phyloP scores from a whole-genome alignment of 2,888 invertebrate genomes.

The Apomyelois bistriatella region DNA sequence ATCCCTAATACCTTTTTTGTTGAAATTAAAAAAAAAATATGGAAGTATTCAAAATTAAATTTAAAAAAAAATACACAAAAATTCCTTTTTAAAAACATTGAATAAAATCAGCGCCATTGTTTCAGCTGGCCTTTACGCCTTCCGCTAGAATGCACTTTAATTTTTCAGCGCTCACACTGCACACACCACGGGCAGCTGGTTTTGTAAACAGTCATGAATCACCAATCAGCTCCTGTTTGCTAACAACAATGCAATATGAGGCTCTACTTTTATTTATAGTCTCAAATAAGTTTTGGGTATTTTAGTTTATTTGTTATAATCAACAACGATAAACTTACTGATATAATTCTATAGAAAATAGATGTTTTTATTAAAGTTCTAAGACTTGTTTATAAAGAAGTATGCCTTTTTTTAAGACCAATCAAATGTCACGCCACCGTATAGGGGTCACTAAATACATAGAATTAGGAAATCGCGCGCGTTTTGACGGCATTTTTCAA shows the following conservation, averaged over 20 bases:
- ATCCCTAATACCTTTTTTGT: no score
- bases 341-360: no score
- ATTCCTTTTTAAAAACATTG: background rate
- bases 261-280: background rate
- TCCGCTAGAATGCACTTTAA: conserved; percentile 16
- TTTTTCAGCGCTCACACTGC: conserved; percentile 16
- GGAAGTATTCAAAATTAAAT: no score
- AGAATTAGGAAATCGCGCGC: no score
- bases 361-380: no score
- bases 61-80: background rate
- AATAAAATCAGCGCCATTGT: background rate
- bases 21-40: no score
- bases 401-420: no score
- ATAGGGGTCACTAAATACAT: no score
- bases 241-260: background rate
- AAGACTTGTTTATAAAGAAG: no score
- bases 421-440: no score
- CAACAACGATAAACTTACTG: no score
- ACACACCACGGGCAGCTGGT: conserved; percentile 16
- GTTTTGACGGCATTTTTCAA: no score
- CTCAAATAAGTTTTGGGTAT: background rate
- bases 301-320: background rate
- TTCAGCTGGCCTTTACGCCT: conserved; percentile 3
- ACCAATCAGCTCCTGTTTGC: conserved; percentile 28
- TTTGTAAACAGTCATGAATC: conserved; percentile 33